Evolutionary conservation across 1,140 invertebrate genomes (phyloP), one percentile per base, ranked within the genome.

Genomic region (Maconellicoccus hirsutus): DNA sequence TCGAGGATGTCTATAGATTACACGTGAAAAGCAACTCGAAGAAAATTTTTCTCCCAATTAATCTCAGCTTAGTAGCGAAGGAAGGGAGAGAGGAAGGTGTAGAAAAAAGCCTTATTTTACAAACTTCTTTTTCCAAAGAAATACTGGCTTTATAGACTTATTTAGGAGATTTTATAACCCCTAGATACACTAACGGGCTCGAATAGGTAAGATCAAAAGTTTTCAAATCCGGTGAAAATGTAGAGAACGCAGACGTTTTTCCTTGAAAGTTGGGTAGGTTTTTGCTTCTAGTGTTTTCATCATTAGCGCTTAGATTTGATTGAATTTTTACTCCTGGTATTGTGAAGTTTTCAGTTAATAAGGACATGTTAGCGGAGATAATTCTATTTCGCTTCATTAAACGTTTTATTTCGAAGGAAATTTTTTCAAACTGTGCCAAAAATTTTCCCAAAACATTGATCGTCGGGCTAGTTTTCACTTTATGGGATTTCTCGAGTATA

Each of bases 381-480:
- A 52, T 52, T 52, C n/a, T 19, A 52, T 52, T 52, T 52, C 42
- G 42, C 42, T 52, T 52, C 42, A 52, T 52, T 52, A 16, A 52
- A 52, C 12, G 29, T 33, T 33, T 33, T 33, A 6, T 12, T 33
- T 33, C 12, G 12, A 33, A 33, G 4, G 29, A 33, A 33, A 6
- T 33, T 33, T 12, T 33, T 33, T 33, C 12, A 12, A 33, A 33
- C 29, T 33, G 29, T 33, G 29, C 29, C 29, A 33, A 33, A 33
- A 33, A n/a, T n/a, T 33, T 33, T 33, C 12, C 29, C 3, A 33
- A 33, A 33, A 33, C 29, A 33, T 33, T 33, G 29, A 33, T 33
- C 29, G 29, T 3, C 29, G 29, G n/a, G n/a, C n/a, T 33, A 33
- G 29, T 33, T 33, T 33, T 33, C 29, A n/a, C n/a, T n/a, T n/a